A percentile compares a stretch with the other conserved stretches of the same genome.
Evolutionary conservation across 2,797 vertebrate genomes (phyloP).

Genomic region (Oryzias dopingdopingensis): DNA sequence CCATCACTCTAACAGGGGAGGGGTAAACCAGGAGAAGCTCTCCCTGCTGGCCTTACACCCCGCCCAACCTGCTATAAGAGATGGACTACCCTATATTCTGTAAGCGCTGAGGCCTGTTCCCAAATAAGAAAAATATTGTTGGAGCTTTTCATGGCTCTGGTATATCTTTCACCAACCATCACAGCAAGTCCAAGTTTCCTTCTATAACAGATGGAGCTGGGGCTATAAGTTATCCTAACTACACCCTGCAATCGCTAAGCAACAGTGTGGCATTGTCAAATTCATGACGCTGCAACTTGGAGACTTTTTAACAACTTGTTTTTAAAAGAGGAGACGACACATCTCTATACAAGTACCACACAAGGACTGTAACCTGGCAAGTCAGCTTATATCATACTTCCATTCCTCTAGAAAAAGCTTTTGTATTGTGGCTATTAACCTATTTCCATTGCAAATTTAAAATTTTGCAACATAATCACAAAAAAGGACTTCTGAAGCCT

Average conservation of each 20-base stretch:
- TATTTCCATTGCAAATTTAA: too few species aligned
- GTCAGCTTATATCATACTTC: too few species aligned
- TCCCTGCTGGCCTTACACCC: conserved; percentile 83
- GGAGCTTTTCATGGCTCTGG: conserved; percentile 80
- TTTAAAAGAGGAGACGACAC: conserved; percentile 2
- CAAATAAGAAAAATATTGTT: conserved; percentile 98
- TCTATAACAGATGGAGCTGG: conserved; percentile 71
- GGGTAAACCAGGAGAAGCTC: conserved; percentile 68
- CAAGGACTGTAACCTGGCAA: neutral
- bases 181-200: conserved; percentile 74
- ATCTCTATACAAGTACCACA: neutral
- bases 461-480: too few species aligned
- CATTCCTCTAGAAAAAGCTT: too few species aligned
- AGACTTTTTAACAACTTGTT: conserved; percentile 46
- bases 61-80: conserved; percentile 66
- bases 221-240: conserved; percentile 73
- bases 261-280: conserved; percentile 45
- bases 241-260: conserved; percentile 66
- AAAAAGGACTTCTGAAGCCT: too few species aligned
- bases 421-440: too few species aligned
- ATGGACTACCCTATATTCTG: conserved; percentile 90
- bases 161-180: conserved; percentile 90
- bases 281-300: conserved; percentile 44
- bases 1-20: conserved; percentile 86
- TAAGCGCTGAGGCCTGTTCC: conserved; percentile 85